Evolutionary conservation across 2,888 invertebrate species (phyloP).

Genomic region (Physocephala rufipes): DNA sequence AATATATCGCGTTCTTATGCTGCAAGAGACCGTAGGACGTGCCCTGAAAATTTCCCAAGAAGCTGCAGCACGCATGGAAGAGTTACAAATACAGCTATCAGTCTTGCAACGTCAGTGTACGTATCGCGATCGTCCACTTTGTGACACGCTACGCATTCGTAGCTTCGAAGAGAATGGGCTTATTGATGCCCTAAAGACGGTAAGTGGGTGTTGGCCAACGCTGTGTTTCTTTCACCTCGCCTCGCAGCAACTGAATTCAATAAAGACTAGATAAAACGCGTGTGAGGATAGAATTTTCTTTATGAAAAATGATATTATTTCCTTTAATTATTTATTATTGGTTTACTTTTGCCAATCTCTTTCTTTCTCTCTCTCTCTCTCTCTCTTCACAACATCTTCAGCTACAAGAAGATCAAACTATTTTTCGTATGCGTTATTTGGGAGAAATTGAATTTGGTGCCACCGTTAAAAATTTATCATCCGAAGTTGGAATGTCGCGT

Average conservation of each 20-base stretch:
- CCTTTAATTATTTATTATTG: constrained; percentile 1
- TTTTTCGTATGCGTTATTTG: constrained; percentile 65
- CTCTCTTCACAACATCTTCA: constrained; percentile 42
- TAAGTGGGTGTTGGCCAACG: constrained; percentile 47
- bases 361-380: not conserved
- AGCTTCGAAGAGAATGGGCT: constrained; percentile 71
- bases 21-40: constrained; percentile 64
- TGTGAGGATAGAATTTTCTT: no score
- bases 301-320: constrained; percentile 2
- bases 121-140: constrained; percentile 76
- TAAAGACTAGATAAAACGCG: no score
- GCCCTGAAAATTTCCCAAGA: constrained; percentile 65
- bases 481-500: constrained; percentile 64
- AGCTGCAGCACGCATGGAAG: constrained; percentile 65
- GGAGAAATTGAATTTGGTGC: constrained; percentile 65
- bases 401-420: constrained; percentile 65
- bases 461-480: constrained; percentile 64
- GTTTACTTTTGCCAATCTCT: not conserved
- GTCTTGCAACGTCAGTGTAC: constrained; percentile 72
- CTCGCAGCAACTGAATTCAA: no score
- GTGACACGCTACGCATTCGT: constrained; percentile 78
- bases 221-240: not conserved
- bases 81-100: constrained; percentile 65
- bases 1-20: constrained; percentile 64
- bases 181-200: constrained; percentile 65